Conservation (phyloP, 2,888 invertebrate species). For the Trimorus sp. region DNA sequence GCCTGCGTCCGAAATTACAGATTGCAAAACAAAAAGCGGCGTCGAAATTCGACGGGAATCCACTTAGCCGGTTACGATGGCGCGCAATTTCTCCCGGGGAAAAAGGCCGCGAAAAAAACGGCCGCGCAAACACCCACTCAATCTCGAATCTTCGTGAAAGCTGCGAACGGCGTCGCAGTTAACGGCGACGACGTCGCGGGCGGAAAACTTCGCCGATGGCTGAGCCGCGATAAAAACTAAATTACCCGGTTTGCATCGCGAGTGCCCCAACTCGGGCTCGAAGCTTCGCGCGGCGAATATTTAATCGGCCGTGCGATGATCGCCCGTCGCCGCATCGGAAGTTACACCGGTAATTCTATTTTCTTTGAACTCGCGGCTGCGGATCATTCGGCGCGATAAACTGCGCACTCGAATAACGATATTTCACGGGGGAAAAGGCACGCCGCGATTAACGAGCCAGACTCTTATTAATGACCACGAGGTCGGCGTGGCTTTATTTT, state of each 20-base stretch:
- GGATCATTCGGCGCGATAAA: slow-evolving; percentile 46
- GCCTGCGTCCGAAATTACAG: too few species aligned
- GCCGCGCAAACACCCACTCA: slow-evolving; percentile 27
- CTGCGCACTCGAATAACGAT: slow-evolving; percentile 50
- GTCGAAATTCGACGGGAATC: too few species aligned
- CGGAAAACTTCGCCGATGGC: slow-evolving; percentile 77
- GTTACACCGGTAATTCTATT: slow-evolving; percentile 54
- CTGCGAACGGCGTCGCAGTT: slow-evolving; percentile 30
- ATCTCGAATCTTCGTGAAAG: slow-evolving; percentile 44
- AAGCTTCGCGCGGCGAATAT: slow-evolving; percentile 35
- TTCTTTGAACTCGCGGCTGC: slow-evolving; percentile 39
- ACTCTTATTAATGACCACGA: slow-evolving; percentile 52
- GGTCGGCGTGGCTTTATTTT: slow-evolving; percentile 45
- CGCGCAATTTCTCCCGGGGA: too few species aligned
- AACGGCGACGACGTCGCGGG: slow-evolving; percentile 56
- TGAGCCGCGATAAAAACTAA: slow-evolving; percentile 77
- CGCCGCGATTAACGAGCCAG: slow-evolving; percentile 44
- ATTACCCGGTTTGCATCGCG: slow-evolving; percentile 73
- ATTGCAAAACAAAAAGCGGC: too few species aligned
- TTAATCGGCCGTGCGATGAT: slow-evolving; percentile 49
- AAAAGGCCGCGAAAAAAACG: slow-evolving; percentile 29
- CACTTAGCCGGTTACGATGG: too few species aligned
- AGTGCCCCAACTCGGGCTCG: slow-evolving; percentile 20
- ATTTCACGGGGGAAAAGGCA: slow-evolving; percentile 41
- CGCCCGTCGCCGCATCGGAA: slow-evolving; percentile 43